Conservation (phyloP, 1,140 invertebrate genomes). For the Anoplolepis gracilipes region DNA sequence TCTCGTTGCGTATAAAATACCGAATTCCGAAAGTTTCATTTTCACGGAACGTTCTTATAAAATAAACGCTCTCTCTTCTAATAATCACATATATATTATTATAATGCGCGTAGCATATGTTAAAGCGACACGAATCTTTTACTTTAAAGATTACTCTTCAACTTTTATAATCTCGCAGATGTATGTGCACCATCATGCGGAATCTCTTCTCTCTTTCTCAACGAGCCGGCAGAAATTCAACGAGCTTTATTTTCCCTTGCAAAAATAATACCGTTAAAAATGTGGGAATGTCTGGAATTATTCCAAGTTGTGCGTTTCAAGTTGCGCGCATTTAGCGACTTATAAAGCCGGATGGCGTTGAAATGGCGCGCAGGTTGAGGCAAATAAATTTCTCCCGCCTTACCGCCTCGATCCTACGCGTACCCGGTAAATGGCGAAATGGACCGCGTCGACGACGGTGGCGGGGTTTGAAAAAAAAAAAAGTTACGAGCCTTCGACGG, state of each 20-base stretch:
- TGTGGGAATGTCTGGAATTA: conserved; percentile 35
- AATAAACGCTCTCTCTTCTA: background rate
- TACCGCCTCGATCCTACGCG: background rate
- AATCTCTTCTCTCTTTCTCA: background rate
- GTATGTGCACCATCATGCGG: background rate
- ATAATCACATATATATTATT: background rate
- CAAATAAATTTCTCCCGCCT: conserved; percentile 43
- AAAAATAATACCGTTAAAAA: conserved; percentile 6
- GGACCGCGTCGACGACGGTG: background rate
- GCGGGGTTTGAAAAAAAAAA: conserved; percentile 42
- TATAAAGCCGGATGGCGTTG: conserved; percentile 1
- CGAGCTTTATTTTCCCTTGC: background rate
- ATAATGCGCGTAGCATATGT: background rate
- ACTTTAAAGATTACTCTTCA: background rate
- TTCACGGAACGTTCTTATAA: background rate
- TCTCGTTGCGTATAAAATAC: conserved; percentile 7
- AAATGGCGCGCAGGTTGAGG: conserved; percentile 2
- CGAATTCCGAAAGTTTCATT: background rate
- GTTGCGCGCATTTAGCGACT: conserved; percentile 42
- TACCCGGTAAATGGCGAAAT: background rate
- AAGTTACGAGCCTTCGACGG: conserved; percentile 42
- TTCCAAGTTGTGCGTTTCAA: conserved; percentile 13
- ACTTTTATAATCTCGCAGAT: background rate
- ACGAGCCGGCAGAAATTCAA: background rate
- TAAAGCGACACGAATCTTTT: background rate